Base-by-base conservation (phyloP, 64 coral and sea anemone species). In the Orbicella faveolata region DNA sequence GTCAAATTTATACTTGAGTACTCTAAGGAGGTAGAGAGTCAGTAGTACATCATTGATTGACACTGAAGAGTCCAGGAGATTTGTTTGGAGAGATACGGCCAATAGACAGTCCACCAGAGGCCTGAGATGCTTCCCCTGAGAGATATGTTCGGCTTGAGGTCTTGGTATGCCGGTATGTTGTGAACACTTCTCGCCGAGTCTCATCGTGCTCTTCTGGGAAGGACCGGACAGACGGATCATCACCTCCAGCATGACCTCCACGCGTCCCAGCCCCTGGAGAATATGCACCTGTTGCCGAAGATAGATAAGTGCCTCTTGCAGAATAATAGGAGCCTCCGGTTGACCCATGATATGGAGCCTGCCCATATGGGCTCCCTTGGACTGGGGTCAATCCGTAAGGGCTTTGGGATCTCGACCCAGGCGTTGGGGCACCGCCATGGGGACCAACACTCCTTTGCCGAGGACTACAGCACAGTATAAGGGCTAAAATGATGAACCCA, bases 401-500 rank as follows among this genome's bases (percentile, higher is more conserved):
- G 63, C 73, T 79, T 23, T 34, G 34, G 12, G 20, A 36, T 23
- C 30, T n/a, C 5, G 81, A 66, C 72, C 74, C 83, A 44, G 90
- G 83, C 16, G 66, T 70, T 20, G 74, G 74, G 53, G 44, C 78
- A 9, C 55, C 81, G 63, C 74, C 37, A 17, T 48, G 39, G 34
- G 41, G 87, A 41, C 12, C 87, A 67, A 37, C 63, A 21, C 73
- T 67, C 68, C 83, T 91, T 52, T 79, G 7, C 8, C 90, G 35
- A 21, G 84, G 83, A n/a, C 34, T 94, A 66, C 91, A 97, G 52
- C 95, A 97, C 63, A 97, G 61, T 70, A 97, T 90, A 9, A 97
- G 73, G 21, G 83, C 61, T 9, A 97, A 69, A 79, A 97, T 94
- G 6, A 97, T 74, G 3, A 94, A 92, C 18, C 88, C 95, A 53